phyloP scores from a whole-genome alignment of 2,888 invertebrate species.

The Polietes domitor region DNA sequence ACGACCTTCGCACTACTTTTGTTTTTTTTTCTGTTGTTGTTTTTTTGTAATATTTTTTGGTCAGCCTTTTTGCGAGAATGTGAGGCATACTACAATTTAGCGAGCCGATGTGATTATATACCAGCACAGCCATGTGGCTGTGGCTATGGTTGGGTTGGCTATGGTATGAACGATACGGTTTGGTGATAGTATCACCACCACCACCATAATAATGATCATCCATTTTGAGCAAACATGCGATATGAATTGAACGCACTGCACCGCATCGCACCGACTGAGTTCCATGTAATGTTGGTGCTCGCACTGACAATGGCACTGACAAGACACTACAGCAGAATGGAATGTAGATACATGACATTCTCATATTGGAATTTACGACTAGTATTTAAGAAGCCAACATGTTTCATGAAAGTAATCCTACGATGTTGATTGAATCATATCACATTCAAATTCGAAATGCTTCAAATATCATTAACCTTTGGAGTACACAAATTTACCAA shows the following conservation, averaged over 20 bases:
- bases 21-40: conserved; percentile 60
- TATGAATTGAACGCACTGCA: not conserved
- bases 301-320: too few species aligned
- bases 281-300: too few species aligned
- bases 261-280: too few species aligned
- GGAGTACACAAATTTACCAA: too few species aligned
- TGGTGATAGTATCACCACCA: not conserved
- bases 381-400: too few species aligned
- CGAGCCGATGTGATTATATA: conserved; percentile 4
- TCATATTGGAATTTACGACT: too few species aligned
- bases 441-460: too few species aligned
- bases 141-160: not conserved
- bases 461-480: too few species aligned
- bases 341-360: too few species aligned
- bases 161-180: conserved; percentile 10
- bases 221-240: not conserved
- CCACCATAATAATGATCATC: not conserved
- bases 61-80: conserved; percentile 33
- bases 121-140: not conserved
- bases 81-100: not conserved
- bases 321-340: too few species aligned
- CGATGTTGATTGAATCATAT: too few species aligned
- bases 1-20: conserved; percentile 71
- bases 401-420: too few species aligned
- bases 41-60: not conserved